These are phyloP conservation scores for Lanius ludovicianus DNA, from an alignment of 2,113 vertebrate species.

Conservation along the genomic window DNA sequence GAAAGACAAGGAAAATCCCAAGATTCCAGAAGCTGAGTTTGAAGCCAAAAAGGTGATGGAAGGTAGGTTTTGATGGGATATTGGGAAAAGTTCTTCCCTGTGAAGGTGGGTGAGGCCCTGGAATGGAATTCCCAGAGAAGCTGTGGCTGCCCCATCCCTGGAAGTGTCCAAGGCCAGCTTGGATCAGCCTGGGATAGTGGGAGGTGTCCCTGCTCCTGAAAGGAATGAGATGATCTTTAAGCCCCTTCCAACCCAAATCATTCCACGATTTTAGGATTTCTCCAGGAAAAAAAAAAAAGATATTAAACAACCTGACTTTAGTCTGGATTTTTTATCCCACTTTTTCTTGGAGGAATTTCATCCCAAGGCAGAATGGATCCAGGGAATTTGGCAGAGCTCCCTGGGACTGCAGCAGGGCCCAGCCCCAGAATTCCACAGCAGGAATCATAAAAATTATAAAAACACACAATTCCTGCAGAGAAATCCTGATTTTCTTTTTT, in stretches of 20 bases:
- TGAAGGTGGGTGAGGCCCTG: rapidly evolving
- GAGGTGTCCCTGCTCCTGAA: rapidly evolving
- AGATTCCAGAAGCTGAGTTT: not conserved
- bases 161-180: not conserved
- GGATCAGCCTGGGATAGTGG: not conserved
- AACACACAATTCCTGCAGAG: too few species aligned
- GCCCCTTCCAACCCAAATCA: not conserved
- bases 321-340: not conserved
- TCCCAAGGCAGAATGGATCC: not conserved
- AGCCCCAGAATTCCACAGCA: not conserved
- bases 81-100: not conserved
- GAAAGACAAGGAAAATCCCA: not conserved
- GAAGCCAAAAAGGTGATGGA: not conserved
- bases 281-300: rapidly evolving
- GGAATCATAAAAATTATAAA: not conserved
- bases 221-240: not conserved
- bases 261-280: not conserved
- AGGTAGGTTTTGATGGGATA: not conserved
- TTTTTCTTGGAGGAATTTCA: rapidly evolving
- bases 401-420: not conserved
- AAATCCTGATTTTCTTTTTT: too few species aligned
- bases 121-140: not conserved
- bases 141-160: not conserved
- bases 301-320: not conserved
- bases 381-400: not conserved